Evolutionary conservation across 1,140 invertebrate species (phyloP).

Genomic region (Polyergus mexicanus): DNA sequence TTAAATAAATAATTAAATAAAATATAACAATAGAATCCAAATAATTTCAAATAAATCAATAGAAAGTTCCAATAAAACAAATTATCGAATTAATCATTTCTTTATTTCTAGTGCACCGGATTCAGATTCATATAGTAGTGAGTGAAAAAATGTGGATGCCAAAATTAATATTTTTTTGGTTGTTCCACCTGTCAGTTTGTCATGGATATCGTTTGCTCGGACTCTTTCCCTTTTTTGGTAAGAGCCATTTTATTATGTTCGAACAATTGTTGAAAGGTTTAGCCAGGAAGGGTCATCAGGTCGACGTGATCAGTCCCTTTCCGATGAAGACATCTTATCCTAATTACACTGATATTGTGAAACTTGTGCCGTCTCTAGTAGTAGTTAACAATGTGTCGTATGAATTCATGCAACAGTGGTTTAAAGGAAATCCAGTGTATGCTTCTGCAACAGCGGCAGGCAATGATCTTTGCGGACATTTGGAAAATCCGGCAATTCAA

Average conservation of each 20-base stretch:
- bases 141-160: constrained; percentile 51
- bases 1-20: neutral
- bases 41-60: neutral
- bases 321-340: constrained; percentile 83
- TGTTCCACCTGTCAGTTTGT: constrained; percentile 28
- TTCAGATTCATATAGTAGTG: neutral
- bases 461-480: constrained; percentile 49
- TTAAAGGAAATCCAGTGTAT: rapidly evolving
- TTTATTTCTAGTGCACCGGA: neutral
- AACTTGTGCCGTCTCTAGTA: neutral
- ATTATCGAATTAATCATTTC: neutral
- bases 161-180: neutral
- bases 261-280: constrained; percentile 87
- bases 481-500: constrained; percentile 45
- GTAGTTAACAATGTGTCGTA: constrained; percentile 76
- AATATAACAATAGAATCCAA: neutral
- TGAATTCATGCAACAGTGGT: neutral
- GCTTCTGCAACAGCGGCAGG: neutral
- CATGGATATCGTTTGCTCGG: constrained; percentile 79
- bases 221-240: constrained; percentile 85
- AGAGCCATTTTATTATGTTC: constrained; percentile 88
- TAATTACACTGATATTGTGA: constrained; percentile 86
- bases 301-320: constrained; percentile 87
- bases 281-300: constrained; percentile 87
- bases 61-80: neutral